Base-by-base conservation (phyloP, 1,140 invertebrate species). In the Bombyx mori region DNA sequence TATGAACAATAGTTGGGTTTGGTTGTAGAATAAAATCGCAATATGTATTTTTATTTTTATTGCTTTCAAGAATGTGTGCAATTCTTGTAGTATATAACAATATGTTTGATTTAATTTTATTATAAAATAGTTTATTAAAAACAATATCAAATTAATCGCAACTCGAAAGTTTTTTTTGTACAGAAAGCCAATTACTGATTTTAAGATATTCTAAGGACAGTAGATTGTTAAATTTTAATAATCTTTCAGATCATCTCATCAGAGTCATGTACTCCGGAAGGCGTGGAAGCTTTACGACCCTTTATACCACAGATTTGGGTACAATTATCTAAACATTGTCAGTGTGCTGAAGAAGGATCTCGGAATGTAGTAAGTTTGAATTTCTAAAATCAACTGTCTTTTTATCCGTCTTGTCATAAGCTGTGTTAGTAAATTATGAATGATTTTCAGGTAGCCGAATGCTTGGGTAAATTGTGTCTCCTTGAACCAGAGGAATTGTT, bases 321-420 rank as follows among this genome's bases (percentile, higher is more conserved):
- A 52, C 92, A 95, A 61, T 88, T 99, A 1, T 97, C 98, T 63
- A 92, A 94, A 70, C 97, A 99, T 78, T 98, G 97, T 68, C 96
- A 99, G 80, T 99, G 97, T 69, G 91, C 91, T 1, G 98, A 99
- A 88, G 98, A 99, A 89, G 98, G 98, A 22, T 99, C 97, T 8
- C 91, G 98, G 49, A 99, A 99, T 88, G 97, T 99, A 4, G 98
- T 89, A 79, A 65, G 86, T 88, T 66, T 64, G 59, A 12, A 10
- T 2, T 10, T 10, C 6, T 44, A 6, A 43, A 6, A 35, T 35
- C n/a, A 42, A 12, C 47, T 18, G n/a, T 49, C n/a, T 12, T 50
- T 18, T 50, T 50, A 12, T 50, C 3, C 4, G 26, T 18, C 8
- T 18, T 35, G 26, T 10, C 42, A 53, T 9, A 5, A 42, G 10